These are phyloP conservation scores for Lamprotornis superbus DNA, from an alignment of 2,113 vertebrate genomes.

Conservation along the genomic window DNA sequence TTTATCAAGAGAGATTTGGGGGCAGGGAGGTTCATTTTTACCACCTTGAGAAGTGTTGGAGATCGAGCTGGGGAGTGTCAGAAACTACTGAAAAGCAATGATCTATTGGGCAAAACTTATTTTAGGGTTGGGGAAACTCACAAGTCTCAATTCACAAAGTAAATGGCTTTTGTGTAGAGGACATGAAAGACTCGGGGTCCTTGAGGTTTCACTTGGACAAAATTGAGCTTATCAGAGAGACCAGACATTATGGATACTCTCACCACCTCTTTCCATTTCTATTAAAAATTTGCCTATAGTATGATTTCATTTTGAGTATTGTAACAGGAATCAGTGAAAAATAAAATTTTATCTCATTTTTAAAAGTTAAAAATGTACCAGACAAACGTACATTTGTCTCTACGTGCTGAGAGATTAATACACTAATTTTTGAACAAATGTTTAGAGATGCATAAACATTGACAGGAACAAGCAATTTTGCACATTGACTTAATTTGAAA, in stretches of 20 bases:
- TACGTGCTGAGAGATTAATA: background rate
- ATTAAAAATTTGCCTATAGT: background rate
- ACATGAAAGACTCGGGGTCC: background rate
- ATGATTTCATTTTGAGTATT: background rate
- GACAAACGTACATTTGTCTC: background rate
- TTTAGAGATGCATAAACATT: background rate
- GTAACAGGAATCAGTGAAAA: background rate
- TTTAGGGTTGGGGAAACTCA: background rate
- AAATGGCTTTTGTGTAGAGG: background rate
- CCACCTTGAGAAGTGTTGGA: background rate
- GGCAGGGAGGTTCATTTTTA: background rate
- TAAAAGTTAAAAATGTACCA: background rate
- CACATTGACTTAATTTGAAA: background rate
- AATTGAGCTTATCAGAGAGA: background rate
- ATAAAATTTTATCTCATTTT: background rate
- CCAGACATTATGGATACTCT: background rate
- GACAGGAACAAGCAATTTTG: background rate
- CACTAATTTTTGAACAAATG: background rate
- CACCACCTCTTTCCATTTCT: background rate
- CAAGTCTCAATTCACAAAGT: background rate
- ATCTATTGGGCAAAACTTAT: background rate
- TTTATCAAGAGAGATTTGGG: background rate
- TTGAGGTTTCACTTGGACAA: background rate
- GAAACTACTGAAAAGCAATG: background rate
- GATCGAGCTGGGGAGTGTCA: rapidly evolving